These are phyloP conservation scores for Hystrix cristata DNA, from an alignment of 2,113 vertebrate species.

Conservation along the genomic window DNA sequence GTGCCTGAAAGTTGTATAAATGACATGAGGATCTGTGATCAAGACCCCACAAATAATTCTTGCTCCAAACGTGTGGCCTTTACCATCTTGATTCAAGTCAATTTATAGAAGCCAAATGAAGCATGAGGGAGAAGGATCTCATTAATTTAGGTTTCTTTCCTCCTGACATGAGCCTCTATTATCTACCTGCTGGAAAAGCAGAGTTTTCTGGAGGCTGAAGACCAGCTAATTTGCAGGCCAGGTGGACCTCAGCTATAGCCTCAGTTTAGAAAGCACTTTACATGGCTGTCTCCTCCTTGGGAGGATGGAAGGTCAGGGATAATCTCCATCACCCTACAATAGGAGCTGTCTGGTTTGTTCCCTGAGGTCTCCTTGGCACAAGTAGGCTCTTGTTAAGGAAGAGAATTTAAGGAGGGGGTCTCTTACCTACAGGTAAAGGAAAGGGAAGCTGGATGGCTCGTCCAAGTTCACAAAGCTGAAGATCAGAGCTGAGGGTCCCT, in stretches of 20 bases:
- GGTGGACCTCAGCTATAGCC: neutral
- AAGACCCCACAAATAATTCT: neutral
- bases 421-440: neutral
- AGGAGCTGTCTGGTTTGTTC: neutral
- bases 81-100: neutral
- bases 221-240: neutral
- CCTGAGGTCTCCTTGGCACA: neutral
- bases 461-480: neutral
- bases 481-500: neutral
- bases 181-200: neutral
- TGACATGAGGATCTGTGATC: neutral
- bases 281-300: neutral
- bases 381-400: neutral
- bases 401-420: neutral
- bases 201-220: neutral
- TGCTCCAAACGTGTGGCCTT: neutral
- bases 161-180: constrained; percentile 32
- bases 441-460: neutral
- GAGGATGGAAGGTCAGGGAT: neutral
- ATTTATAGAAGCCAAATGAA: constrained; percentile 18
- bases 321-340: no score
- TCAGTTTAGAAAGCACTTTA: neutral
- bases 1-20: neutral
- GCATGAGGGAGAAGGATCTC: neutral
- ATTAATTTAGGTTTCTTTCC: constrained; percentile 34